Evolutionary conservation across 2,113 vertebrate species (phyloP).

Genomic region (Mugil cephalus): DNA sequence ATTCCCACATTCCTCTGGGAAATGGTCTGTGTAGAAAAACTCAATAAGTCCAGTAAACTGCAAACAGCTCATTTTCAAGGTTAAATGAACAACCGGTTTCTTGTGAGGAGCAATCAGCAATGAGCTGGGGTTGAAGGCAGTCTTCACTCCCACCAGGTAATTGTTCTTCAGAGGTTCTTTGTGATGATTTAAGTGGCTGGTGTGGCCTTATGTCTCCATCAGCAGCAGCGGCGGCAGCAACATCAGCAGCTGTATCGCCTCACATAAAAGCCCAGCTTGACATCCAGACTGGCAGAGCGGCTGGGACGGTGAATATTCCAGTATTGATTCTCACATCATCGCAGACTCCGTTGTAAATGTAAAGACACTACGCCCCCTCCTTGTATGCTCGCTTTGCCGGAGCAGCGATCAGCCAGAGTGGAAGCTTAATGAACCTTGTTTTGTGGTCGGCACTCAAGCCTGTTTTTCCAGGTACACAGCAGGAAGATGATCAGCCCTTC

Average conservation of each 20-base stretch:
- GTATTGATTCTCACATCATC: slow-evolving; percentile 74
- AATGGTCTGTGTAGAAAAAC: slow-evolving; percentile 58
- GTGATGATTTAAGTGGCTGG: slow-evolving; percentile 66
- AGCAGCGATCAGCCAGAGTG: slow-evolving; percentile 69
- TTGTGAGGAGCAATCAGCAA: slow-evolving; percentile 52
- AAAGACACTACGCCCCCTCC: slow-evolving; percentile 43
- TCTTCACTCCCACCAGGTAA: slow-evolving; percentile 60
- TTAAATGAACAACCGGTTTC: slow-evolving; percentile 60
- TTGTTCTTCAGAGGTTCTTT: slow-evolving; percentile 58
- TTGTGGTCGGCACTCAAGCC: slow-evolving; percentile 59
- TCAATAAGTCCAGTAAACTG: slow-evolving; percentile 63
- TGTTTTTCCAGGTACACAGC: slow-evolving; percentile 78
- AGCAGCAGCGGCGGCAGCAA: slow-evolving; percentile 44
- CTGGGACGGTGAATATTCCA: slow-evolving; percentile 68
- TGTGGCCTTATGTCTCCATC: slow-evolving; percentile 57
- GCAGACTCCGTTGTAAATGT: slow-evolving; percentile 56
- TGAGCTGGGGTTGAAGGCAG: slow-evolving; percentile 26
- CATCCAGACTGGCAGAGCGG: slow-evolving; percentile 42
- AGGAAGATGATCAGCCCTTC: slow-evolving; percentile 76
- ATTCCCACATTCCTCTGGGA: slow-evolving; percentile 48
- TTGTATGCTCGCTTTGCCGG: slow-evolving; percentile 68
- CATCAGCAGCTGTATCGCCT: slow-evolving; percentile 53
- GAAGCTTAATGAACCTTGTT: slow-evolving; percentile 77
- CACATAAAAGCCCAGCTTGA: slow-evolving; percentile 71
- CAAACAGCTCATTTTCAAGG: slow-evolving; percentile 65